A percentile compares a stretch with the other conserved stretches of the same genome.
Evolutionary conservation across 2,797 vertebrate genomes (phyloP).

Genomic region (Orestias chungarensis): DNA sequence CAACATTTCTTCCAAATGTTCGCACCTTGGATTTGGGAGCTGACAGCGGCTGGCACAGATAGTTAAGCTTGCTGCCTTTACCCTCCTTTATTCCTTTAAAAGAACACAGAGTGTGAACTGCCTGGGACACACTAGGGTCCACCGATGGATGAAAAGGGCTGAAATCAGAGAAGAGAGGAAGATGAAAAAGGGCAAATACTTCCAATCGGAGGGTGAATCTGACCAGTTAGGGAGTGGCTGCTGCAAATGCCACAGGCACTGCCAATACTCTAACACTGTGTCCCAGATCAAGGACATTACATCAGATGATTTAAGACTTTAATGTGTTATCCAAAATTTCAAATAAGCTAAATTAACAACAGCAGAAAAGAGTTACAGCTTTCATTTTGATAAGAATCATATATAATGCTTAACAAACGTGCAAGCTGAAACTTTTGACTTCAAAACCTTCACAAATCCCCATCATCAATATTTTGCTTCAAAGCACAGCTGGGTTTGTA

Average conservation of each 20-base stretch:
- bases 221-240: conserved; percentile 25
- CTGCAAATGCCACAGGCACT: conserved; percentile 54
- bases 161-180: conserved; percentile 28
- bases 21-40: conserved; percentile 46
- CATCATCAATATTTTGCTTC: conserved; percentile 46
- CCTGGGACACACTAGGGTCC: conserved; percentile 58
- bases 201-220: conserved; percentile 23
- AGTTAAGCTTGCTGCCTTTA: conserved; percentile 46
- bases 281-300: no score
- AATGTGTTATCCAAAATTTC: background rate
- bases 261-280: conserved; percentile 16
- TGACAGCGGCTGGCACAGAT: conserved; percentile 46
- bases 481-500: conserved; percentile 51
- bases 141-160: conserved; percentile 57
- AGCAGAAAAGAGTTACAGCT: background rate
- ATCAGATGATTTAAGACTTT: background rate
- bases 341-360: background rate
- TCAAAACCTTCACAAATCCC: conserved; percentile 21
- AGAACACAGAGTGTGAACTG: conserved; percentile 57
- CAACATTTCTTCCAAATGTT: conserved; percentile 52
- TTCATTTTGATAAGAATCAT: conserved; percentile 18
- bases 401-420: conserved; percentile 30
- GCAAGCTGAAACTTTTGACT: conserved; percentile 16
- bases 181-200: conserved; percentile 57
- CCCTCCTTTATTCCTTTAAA: conserved; percentile 49